Conservation (phyloP, 2,888 invertebrate species). For the Heliconius sara region DNA sequence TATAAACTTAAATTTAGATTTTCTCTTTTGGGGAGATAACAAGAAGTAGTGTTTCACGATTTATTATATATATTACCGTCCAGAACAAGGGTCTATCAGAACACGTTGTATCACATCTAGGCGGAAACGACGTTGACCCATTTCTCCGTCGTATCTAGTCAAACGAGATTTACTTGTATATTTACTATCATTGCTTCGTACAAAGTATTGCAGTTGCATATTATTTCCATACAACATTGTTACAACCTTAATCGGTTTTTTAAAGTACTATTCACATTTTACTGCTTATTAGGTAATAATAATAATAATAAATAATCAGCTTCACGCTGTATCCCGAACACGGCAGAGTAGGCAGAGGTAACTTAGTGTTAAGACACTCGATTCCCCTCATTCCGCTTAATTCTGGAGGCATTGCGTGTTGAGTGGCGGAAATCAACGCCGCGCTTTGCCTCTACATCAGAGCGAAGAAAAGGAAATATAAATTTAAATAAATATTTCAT, state of each 20-base stretch:
- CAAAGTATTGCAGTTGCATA: constrained; percentile 8
- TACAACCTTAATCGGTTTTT: not conserved
- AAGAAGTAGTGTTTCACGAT: constrained; percentile 7
- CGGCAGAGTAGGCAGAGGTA: too few relatives aligned
- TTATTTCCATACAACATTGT: not conserved
- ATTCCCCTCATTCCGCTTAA: too few relatives aligned
- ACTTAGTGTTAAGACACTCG: too few relatives aligned
- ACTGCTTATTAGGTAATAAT: too few relatives aligned
- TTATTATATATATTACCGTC: constrained; percentile 14
- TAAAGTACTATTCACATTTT: not conserved
- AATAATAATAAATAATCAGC: too few relatives aligned
- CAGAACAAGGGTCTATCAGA: constrained; percentile 10
- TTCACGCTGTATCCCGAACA: too few relatives aligned
- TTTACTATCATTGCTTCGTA: constrained; percentile 18
- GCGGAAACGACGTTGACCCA: constrained; percentile 27
- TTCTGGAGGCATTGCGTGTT: too few relatives aligned
- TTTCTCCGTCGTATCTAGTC: constrained; percentile 15
- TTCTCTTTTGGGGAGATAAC: not conserved
- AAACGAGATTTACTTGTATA: constrained; percentile 23
- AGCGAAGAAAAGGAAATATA: too few relatives aligned
- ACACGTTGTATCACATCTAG: constrained; percentile 22
- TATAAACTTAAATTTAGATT: not conserved
- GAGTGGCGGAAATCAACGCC: too few relatives aligned
- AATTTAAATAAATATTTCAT: too few relatives aligned
- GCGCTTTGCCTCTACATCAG: too few relatives aligned